Percentiles rank a stretch among this genome's conserved stretches.
These are phyloP conservation scores for Paradoxurus hermaphroditus DNA, from an alignment of 2,113 vertebrate species.

Conservation along the genomic window DNA sequence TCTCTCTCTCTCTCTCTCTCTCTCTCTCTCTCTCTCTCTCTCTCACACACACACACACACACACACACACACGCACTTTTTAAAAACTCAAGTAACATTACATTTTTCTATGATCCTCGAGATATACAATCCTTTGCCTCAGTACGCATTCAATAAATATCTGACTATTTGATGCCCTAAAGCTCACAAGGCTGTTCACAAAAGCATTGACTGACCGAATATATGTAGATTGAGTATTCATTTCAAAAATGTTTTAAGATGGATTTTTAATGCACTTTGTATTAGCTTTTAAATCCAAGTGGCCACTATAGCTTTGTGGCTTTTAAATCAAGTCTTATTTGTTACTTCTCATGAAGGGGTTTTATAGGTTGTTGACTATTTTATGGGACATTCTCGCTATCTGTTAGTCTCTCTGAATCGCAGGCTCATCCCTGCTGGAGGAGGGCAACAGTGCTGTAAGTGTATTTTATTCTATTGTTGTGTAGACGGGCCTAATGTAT, in stretches of 20 bases:
- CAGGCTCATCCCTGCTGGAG: background rate
- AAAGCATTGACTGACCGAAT: slow-evolving; percentile 36
- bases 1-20: no score
- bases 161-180: background rate
- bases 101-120: background rate
- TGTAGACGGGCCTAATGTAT: background rate
- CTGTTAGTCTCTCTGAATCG: slow-evolving; percentile 2
- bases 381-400: background rate
- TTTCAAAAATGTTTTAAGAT: slow-evolving; percentile 33
- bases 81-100: slow-evolving; percentile 4
- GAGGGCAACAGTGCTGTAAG: background rate
- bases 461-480: background rate
- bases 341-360: background rate
- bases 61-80: background rate
- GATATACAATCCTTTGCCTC: slow-evolving; percentile 40
- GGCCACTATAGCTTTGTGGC: background rate
- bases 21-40: no score
- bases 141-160: slow-evolving; percentile 32
- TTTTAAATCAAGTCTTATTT: slow-evolving; percentile 56
- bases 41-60: background rate
- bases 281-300: slow-evolving; percentile 53
- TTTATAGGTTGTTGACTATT: slow-evolving; percentile 34
- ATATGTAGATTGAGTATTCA: slow-evolving; percentile 45
- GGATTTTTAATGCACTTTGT: slow-evolving; percentile 49
- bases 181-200: background rate